These are phyloP conservation scores for Gymnodraco acuticeps DNA, from an alignment of 2,797 vertebrate species.

Conservation along the genomic window DNA sequence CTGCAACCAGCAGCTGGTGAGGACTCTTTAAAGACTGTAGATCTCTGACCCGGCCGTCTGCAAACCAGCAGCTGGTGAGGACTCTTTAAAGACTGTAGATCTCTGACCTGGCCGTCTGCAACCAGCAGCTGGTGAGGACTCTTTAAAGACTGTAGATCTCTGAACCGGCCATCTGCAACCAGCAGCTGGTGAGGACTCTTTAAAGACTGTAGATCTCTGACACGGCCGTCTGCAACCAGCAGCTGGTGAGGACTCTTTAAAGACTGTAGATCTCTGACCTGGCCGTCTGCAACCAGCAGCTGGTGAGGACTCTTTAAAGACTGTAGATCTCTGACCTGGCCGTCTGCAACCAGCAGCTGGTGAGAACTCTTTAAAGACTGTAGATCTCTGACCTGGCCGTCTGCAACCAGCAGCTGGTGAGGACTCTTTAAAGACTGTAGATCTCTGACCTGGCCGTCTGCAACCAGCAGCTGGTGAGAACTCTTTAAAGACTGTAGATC, in stretches of 20 bases:
- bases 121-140: constrained; percentile 89
- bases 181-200: constrained; percentile 86
- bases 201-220: constrained; percentile 82
- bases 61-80: constrained; percentile 91
- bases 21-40: no score
- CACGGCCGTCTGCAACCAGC: constrained; percentile 92
- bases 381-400: constrained; percentile 88
- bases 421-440: neutral
- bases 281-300: constrained; percentile 92
- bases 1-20: constrained; percentile 93
- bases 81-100: constrained; percentile 63
- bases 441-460: constrained; percentile 92
- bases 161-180: constrained; percentile 92
- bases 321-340: constrained; percentile 88
- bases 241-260: constrained; percentile 82
- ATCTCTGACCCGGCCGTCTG: constrained; percentile 91
- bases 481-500: constrained; percentile 63
- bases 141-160: constrained; percentile 65
- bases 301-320: constrained; percentile 73
- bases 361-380: no score
- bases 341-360: constrained; percentile 94
- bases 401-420: constrained; percentile 93
- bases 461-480: constrained; percentile 90
- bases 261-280: constrained; percentile 84
- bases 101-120: constrained; percentile 91